phyloP scores from a whole-genome alignment of 2,113 vertebrate species.

The Thomomys bottae region DNA sequence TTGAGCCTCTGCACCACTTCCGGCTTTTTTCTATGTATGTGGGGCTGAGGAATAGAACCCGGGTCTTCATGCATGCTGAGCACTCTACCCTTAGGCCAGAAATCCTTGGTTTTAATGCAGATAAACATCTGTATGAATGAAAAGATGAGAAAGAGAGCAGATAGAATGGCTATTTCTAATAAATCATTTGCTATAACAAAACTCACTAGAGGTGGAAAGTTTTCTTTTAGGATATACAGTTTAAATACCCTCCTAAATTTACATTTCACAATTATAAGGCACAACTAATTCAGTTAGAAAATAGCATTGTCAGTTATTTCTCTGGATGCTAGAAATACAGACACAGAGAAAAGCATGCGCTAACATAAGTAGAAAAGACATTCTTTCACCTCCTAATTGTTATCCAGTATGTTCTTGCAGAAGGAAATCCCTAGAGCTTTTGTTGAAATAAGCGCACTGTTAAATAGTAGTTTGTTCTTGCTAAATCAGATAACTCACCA shows the following conservation, averaged over 20 bases:
- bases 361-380: slow-evolving; percentile 53
- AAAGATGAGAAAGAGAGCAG: not conserved
- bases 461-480: slow-evolving; percentile 48
- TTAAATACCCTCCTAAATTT: slow-evolving; percentile 41
- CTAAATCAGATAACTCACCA: slow-evolving; percentile 38
- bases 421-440: slow-evolving; percentile 59
- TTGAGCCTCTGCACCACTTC: too few relatives aligned
- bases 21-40: too few relatives aligned
- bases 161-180: not conserved
- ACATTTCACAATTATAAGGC: not conserved
- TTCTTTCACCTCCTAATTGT: slow-evolving; percentile 67
- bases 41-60: too few relatives aligned
- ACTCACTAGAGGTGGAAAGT: not conserved
- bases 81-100: too few relatives aligned
- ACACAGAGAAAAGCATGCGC: slow-evolving; percentile 46
- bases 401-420: not conserved
- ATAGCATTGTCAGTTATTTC: slow-evolving; percentile 30
- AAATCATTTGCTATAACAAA: slow-evolving; percentile 33
- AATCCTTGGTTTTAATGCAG: not conserved
- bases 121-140: not conserved
- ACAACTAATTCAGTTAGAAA: not conserved
- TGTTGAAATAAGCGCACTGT: slow-evolving; percentile 43
- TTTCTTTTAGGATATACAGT: not conserved
- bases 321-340: not conserved
- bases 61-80: too few relatives aligned